Base-by-base conservation (phyloP, 2,797 vertebrate species). In the Danio albolineatus region DNA sequence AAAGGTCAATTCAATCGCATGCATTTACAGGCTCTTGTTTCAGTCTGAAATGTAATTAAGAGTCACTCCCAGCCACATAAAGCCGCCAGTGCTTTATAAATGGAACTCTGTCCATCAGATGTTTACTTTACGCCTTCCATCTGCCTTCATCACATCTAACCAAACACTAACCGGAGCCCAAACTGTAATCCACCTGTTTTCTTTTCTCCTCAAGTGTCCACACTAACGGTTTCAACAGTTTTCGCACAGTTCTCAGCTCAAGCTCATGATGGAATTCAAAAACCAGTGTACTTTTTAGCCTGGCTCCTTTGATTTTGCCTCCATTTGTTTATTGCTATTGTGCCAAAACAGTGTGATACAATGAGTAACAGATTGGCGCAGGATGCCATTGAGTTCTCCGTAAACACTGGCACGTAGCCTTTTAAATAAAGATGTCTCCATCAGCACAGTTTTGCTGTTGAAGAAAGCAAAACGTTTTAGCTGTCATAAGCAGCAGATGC, bases 401-500 rank as follows among this genome's bases (percentile, higher is more conserved):
- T 75, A 83, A 84, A 76, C 36, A 57, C 78, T 86, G 85, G 83
- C 78, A 39, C 73, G 14, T 21, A 4, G 78, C 78, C 41, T 82
- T 67, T 78, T 67, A 71, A 84, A 86, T 76, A 84, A 83, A 86
- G 66, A 83, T 80, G 66, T 81, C 80, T 82, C 66, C 49, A 82
- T 84, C 65, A 57, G 57, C n/a, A 59, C 46, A 73, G 67, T 79
- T 51, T 82, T 43, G 10, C 44, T 56, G 53, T 6, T 64, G 13
- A 78, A 53, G 73, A 56, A 51, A 74, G 60, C 66, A 59, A 48
- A 53, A 41, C 49, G n/a, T 19, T 67, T 81, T 16, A 44, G 41
- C 49, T 13, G 19, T 76, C 7, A 69, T 65, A 41, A 75, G 70
- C 70, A 76, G 57, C 64, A 70, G 57, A 79, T 44, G 41, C 73